These are phyloP conservation scores for Idaea dimidiata DNA, from an alignment of 2,888 invertebrate species.

Conservation along the genomic window DNA sequence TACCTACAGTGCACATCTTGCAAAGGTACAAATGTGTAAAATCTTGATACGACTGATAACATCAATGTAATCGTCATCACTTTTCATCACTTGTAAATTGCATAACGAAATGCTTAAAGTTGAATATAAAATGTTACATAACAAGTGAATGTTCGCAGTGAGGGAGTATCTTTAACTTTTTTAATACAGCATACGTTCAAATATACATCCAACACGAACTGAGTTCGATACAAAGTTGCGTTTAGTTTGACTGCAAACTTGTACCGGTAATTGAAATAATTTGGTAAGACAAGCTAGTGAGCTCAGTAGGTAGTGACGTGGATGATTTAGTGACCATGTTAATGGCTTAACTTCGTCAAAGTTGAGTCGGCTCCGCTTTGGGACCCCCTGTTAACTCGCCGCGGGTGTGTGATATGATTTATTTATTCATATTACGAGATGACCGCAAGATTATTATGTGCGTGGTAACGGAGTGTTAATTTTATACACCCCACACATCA, in stretches of 20 bases:
- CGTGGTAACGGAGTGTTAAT: conserved; percentile 21
- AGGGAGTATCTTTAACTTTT: conserved; percentile 31
- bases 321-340: conserved; percentile 71
- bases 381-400: conserved; percentile 46
- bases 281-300: conserved; percentile 52
- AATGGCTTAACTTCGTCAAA: conserved; percentile 70
- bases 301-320: conserved; percentile 53
- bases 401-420: conserved; percentile 38
- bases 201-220: too few species aligned
- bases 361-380: conserved; percentile 44
- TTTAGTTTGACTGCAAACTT: conserved; percentile 41
- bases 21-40: too few species aligned
- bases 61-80: too few species aligned
- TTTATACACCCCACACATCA: conserved; percentile 8
- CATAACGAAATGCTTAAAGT: too few species aligned
- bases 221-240: conserved; percentile 26
- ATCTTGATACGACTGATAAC: too few species aligned
- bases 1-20: too few species aligned
- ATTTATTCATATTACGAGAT: conserved; percentile 34
- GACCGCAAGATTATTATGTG: conserved; percentile 21
- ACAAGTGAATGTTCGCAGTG: too few species aligned
- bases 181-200: background rate
- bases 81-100: too few species aligned
- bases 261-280: conserved; percentile 63
- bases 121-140: too few species aligned